Evolutionary conservation across 2,113 vertebrate species (phyloP), one percentile per base, ranked within the genome.

Genomic region (Eulemur rufifrons): DNA sequence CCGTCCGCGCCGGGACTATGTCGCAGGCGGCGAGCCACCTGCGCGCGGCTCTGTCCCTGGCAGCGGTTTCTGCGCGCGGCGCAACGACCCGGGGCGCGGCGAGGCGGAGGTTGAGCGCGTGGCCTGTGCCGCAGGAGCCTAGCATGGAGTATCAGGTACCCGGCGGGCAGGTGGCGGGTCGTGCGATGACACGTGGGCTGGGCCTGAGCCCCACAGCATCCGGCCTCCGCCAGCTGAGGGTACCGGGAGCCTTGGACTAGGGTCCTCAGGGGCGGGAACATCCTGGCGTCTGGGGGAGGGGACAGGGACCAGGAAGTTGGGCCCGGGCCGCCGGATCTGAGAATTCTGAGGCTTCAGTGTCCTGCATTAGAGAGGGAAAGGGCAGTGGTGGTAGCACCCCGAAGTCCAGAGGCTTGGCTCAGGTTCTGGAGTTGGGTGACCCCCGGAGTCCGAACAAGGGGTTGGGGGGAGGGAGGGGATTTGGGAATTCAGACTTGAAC

Each of bases 141-240:
- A 98, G 98, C 69, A 99, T 99, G 99, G 99, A 99, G 89, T 99
- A 99, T 86, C 99, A 99, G 99, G 99, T 99, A 97, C 25, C 27
- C 9, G 1, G 86, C 37, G 1, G 27, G 59, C 82, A 0, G 20
- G 80, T 29, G 4, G 15, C 66, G 9, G 25, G 42, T 45, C 1
- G 7, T 2, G 54, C 23, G 3, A 2, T 20, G 87, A 96, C 96
- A 95, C 95, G 90, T 91, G 97, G 94, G 92, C 77, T 37, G 29
- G 87, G 69, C 88, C 83, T n/a, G 83, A 68, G 52, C 39, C 21
- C 3, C 64, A 0, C 32, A 2, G 77, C 73, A 34, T 84, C 73
- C 21, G 45, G 77, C 18, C 56, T 69, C 89, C 21, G 32, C 69
- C 37, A 1, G 80, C 59, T 1, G 25, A 11, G 74, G 15, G 25